Base-by-base conservation (phyloP, 2,888 invertebrate species). In the Thecocarcelia acutangulata region DNA sequence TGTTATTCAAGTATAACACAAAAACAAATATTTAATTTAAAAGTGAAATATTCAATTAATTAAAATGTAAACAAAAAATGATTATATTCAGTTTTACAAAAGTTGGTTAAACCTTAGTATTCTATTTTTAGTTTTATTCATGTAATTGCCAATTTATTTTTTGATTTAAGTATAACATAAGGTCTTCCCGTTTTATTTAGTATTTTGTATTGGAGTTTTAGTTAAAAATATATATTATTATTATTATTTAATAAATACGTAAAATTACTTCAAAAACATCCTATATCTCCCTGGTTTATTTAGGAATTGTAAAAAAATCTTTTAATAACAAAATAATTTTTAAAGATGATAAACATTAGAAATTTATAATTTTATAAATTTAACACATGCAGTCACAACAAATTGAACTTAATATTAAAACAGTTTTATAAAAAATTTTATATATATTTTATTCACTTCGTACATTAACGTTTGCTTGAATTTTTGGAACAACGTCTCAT, bases 291-390 rank as follows among this genome's bases (percentile, higher is more conserved):
- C 78, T 64, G 82, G 52, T 75, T 37, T 59, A 68, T 40, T 3
- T 69, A 58, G 21, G 28, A 56, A 73, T 63, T 33, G 1, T 42
- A 66, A 54, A 44, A 46, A 68, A 73, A 13, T 52, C 15, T 46
- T 19, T 28, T 48, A 9, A 13, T 3, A 59, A 17, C 21, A 42
- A 19, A 64, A 52, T 8, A 46, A 52, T 19, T 33, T 66, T 61
- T 74, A 78, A 82, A 70, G 82, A 82, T 82, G 82, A 82, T 82
- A 82, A 82, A 82, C 82, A 82, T 82, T 82, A 78, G 82, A 77
- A 73, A 63, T 73, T 15, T 28, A 8, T 13, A 52, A 9, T 69
- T 69, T 17, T 15, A 64, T 40, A 37, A 64, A 48, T 56, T 5
- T 19, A 64, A 19, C 19, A 37, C 80, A 81, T 81, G 80, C 80